Percentiles rank a stretch among this genome's conserved stretches.
phyloP scores from a whole-genome alignment of 1,140 invertebrate genomes.

The Panulirus ornatus region DNA sequence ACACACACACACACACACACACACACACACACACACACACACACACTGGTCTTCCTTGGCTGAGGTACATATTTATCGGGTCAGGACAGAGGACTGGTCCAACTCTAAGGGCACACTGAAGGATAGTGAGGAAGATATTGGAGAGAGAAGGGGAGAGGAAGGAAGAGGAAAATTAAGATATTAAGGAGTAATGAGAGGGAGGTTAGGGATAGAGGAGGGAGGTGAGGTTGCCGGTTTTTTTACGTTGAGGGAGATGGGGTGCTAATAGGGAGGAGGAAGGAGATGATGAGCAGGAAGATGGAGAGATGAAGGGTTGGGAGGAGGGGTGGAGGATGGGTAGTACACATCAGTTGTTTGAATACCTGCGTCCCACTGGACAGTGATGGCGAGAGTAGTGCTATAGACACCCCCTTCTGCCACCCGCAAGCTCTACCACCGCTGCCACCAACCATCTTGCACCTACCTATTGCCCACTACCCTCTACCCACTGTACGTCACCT shows the following conservation, averaged over 20 bases:
- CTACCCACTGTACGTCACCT: not conserved
- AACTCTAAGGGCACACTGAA: too few relatives aligned
- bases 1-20: not conserved
- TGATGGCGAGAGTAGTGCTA: too few relatives aligned
- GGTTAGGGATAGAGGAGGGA: not conserved
- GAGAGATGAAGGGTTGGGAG: not conserved
- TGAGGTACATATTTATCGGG: too few relatives aligned
- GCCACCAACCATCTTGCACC: not conserved
- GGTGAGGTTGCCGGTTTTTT: not conserved
- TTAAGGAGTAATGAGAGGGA: not conserved
- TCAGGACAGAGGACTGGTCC: too few relatives aligned
- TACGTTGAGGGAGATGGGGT: not conserved
- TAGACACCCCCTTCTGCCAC: conserved; percentile 4
- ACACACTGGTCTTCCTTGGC: too few relatives aligned
- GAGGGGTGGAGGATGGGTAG: not conserved
- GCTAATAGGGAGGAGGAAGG: not conserved
- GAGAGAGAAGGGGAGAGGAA: not conserved
- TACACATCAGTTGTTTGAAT: conserved; percentile 4
- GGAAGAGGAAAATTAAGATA: not conserved
- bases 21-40: not conserved
- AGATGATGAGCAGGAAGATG: not conserved
- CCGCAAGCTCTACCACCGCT: not conserved
- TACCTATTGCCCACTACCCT: not conserved
- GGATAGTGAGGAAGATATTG: not conserved
- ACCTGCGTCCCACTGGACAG: conserved; percentile 15